Base-by-base conservation (phyloP, 2,797 vertebrate species). In the Novumbra hubbsi region DNA sequence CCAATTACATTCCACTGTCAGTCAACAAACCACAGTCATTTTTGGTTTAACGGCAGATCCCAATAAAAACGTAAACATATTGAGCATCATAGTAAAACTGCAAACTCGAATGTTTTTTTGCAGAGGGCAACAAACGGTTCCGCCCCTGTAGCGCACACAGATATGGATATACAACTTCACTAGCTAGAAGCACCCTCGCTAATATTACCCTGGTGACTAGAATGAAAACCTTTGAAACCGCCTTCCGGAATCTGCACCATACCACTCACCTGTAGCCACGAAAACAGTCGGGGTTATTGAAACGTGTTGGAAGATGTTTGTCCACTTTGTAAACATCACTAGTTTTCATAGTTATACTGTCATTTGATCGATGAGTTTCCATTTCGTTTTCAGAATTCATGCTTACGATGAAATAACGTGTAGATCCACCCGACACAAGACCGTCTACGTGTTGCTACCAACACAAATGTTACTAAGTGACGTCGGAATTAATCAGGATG, bases 211-310 rank as follows among this genome's bases (percentile, higher is more conserved):
- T 24, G 55, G 55, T 21, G 55, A 57, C 11, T 57, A 21, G 8
- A 57, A 57, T 5, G 19, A 8, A 6, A n/a, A 17, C 19, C 50
- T 19, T 17, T 19, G 8, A 11, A 21, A 21, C 55, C 55, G 21
- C 7, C 9, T 57, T 57, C 8, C n/a, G 21, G 55, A 7, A 57
- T 57, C 8, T 0, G 17, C n/a, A 16, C 50, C 17, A 48, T 12
- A 2, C 19, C 63, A 65, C 76, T 55, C 77, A 90, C 87, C 86
- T 79, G 86, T 88, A 88, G 30, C 87, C 87, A 67, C 68, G 83
- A 74, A 90, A 90, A 60, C 80, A 68, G 19, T 86, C 78, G 0
- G 90, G 88, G n/a, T 89, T 73, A 74, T 90, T 85, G 78, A 91
- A 90, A 0, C 86, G 81, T n/a, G 41, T 9, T 0, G 88, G 85